Evolutionary conservation across 1,140 invertebrate species (phyloP).

Genomic region (Aphaenogaster floridana): DNA sequence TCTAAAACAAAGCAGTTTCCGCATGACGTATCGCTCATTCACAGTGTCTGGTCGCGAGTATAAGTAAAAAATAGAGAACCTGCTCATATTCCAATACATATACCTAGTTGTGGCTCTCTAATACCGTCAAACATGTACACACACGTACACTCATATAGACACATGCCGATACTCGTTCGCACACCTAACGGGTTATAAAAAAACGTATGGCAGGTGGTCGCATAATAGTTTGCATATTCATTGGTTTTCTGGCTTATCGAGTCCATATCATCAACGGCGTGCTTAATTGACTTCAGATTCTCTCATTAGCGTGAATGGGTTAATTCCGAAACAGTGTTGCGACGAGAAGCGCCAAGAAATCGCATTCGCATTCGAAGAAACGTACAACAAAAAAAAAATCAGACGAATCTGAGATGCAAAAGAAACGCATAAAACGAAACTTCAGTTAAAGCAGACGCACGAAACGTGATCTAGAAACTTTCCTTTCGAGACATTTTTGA

Average conservation of each 20-base stretch:
- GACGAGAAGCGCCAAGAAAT: slow-evolving; percentile 42
- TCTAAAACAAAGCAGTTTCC: slow-evolving; percentile 23
- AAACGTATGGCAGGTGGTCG: slow-evolving; percentile 74
- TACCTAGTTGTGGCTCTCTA: neutral
- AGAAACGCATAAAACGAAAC: neutral
- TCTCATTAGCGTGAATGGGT: slow-evolving; percentile 82
- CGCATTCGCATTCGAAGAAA: slow-evolving; percentile 23
- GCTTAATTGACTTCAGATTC: slow-evolving; percentile 83
- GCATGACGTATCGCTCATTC: slow-evolving; percentile 30
- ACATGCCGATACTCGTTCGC: slow-evolving; percentile 49
- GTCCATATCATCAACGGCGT: slow-evolving; percentile 78
- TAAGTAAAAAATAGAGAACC: slow-evolving; percentile 43
- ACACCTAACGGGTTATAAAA: slow-evolving; percentile 26
- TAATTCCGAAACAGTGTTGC: slow-evolving; percentile 76
- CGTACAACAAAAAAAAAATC: slow-evolving; percentile 31
- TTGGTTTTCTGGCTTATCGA: slow-evolving; percentile 78
- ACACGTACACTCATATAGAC: neutral
- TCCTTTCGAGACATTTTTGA: neutral
- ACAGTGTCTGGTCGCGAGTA: neutral
- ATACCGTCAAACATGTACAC: neutral
- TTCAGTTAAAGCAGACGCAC: neutral
- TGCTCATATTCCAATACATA: neutral
- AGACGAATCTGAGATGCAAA: neutral
- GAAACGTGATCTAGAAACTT: neutral
- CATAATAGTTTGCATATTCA: slow-evolving; percentile 82